A percentile compares a stretch with the other conserved stretches of the same genome.
Conservation (phyloP, 92 coral and sea anemone genomes). For the Palythoa grandiflora region DNA sequence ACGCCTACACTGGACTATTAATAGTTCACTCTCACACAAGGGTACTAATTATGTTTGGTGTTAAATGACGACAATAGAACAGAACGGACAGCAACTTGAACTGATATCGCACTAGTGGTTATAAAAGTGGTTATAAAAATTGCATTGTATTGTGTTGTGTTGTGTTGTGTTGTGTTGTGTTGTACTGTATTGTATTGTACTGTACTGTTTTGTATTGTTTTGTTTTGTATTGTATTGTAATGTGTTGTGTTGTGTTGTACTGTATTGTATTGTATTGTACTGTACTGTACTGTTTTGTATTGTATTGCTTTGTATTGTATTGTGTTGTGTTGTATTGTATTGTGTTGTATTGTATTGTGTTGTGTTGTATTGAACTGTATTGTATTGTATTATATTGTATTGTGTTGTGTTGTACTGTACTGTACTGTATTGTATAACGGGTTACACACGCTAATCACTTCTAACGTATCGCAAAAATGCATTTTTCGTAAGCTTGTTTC, state of each 20-base stretch:
- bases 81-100: no score
- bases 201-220: background rate
- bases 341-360: background rate
- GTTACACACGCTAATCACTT: no score
- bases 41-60: no score
- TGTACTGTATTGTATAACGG: background rate
- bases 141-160: background rate
- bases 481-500: no score
- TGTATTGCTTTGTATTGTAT: background rate
- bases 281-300: background rate
- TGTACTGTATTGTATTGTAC: background rate
- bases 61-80: no score
- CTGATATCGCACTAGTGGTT: no score
- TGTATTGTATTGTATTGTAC: background rate
- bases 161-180: background rate
- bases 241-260: background rate
- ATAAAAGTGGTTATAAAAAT: no score
- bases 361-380: background rate
- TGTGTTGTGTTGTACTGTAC: background rate
- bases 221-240: background rate
- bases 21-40: background rate
- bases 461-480: no score
- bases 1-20: slow-evolving; percentile 90
- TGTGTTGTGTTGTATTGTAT: background rate
- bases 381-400: background rate